Conservation (phyloP, 2,797 vertebrate genomes). For the Poecilia picta region DNA sequence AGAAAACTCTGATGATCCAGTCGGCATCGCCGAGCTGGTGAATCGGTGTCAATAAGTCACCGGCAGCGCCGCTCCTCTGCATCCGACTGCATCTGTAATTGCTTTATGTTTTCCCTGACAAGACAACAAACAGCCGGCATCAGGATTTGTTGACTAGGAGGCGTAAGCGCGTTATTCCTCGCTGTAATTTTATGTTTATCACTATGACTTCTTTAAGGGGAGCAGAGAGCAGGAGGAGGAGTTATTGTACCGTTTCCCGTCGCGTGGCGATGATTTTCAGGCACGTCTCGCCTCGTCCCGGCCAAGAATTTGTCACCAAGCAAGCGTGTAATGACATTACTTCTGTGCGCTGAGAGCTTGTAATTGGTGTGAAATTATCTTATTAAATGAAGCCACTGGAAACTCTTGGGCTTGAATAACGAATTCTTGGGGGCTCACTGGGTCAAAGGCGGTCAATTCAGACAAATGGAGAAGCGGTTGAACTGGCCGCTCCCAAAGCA, state of each 20-base stretch:
- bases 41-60: slow-evolving; percentile 41
- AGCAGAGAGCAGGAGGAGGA: slow-evolving; percentile 37
- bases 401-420: slow-evolving; percentile 43
- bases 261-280: slow-evolving; percentile 28
- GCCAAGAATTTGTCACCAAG: slow-evolving; percentile 50
- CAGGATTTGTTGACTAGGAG: slow-evolving; percentile 31
- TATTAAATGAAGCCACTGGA: slow-evolving; percentile 65
- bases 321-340: slow-evolving; percentile 69
- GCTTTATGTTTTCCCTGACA: slow-evolving; percentile 55
- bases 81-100: slow-evolving; percentile 55
- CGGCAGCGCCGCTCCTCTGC: slow-evolving; percentile 19
- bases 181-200: slow-evolving; percentile 66
- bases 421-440: slow-evolving; percentile 16
- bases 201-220: slow-evolving; percentile 33
- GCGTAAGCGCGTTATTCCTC: slow-evolving; percentile 47
- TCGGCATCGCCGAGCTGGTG: slow-evolving; percentile 10
- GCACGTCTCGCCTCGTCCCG: slow-evolving; percentile 30
- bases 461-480: slow-evolving; percentile 33
- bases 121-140: slow-evolving; percentile 43
- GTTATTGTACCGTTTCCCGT: slow-evolving; percentile 38
- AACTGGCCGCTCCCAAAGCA: slow-evolving; percentile 7
- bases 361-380: slow-evolving; percentile 74
- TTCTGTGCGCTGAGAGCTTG: slow-evolving; percentile 50
- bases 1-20: slow-evolving; percentile 36
- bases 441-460: slow-evolving; percentile 42